Evolutionary conservation across 2,113 vertebrate species (phyloP).

Genomic region (Serinus canaria): DNA sequence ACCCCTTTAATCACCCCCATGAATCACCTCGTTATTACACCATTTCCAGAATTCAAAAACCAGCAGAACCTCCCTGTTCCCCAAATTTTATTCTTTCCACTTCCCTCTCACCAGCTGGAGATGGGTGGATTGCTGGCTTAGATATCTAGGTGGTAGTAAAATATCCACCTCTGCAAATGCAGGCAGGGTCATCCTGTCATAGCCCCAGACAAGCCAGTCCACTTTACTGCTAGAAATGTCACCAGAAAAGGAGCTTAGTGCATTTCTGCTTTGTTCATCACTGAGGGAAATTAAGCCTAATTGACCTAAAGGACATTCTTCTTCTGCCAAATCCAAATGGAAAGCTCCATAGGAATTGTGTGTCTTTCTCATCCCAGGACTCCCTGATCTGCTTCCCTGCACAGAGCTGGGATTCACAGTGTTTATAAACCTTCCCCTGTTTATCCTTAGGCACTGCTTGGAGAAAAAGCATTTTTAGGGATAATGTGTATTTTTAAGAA

Average conservation of each 20-base stretch:
- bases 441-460: background rate
- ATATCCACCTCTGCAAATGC: background rate
- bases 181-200: background rate
- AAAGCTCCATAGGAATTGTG: background rate
- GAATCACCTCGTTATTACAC: background rate
- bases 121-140: background rate
- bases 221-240: background rate
- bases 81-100: background rate
- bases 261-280: background rate
- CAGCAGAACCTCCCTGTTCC: background rate
- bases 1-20: background rate
- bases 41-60: background rate
- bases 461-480: background rate
- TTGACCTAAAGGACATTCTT: background rate
- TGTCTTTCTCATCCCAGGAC: fast-evolving
- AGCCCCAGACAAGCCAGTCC: background rate
- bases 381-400: fast-evolving
- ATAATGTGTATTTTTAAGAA: background rate
- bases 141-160: background rate
- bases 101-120: background rate
- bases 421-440: background rate
- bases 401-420: background rate
- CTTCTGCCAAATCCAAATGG: background rate
- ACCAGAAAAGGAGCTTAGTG: background rate
- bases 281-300: background rate